Evolutionary conservation across 2,888 invertebrate species (phyloP).

Genomic region (Aleiodes alternator): DNA sequence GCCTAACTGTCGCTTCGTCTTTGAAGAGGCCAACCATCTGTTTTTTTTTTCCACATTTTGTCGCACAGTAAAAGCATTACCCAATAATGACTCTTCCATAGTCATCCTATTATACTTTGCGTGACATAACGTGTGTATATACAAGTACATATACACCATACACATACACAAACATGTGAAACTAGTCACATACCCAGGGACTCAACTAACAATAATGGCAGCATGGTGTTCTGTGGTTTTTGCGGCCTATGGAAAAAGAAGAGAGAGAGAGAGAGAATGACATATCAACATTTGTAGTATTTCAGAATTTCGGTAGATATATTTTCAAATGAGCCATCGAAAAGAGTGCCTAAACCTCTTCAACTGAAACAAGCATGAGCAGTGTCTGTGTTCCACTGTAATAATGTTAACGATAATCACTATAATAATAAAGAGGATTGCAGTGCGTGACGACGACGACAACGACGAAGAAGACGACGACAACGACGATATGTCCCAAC

Average conservation of each 20-base stretch:
- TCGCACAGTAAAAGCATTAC: conserved; percentile 5
- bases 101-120: conserved; percentile 45
- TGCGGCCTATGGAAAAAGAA: conserved; percentile 55
- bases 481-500: conserved; percentile 30
- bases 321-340: conserved; percentile 4
- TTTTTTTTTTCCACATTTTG: conserved; percentile 6
- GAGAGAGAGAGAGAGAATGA: not conserved
- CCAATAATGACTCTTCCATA: not conserved
- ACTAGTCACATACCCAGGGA: conserved; percentile 22
- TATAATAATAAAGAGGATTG: conserved; percentile 42
- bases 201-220: conserved; percentile 53
- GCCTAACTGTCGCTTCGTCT: not conserved
- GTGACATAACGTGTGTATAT: conserved; percentile 63
- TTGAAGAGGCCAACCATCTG: not conserved
- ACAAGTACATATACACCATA: not conserved
- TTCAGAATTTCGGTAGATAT: not conserved
- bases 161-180: too few relatives aligned
- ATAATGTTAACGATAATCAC: conserved; percentile 44
- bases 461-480: conserved; percentile 6
- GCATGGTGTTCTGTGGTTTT: conserved; percentile 71
- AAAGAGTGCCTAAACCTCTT: not conserved
- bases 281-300: not conserved
- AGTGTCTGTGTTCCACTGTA: conserved; percentile 15
- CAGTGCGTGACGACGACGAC: conserved; percentile 35
- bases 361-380: conserved; percentile 32